Base-by-base conservation (phyloP, 2,797 vertebrate genomes). In the Sebastolobus altivelis region DNA sequence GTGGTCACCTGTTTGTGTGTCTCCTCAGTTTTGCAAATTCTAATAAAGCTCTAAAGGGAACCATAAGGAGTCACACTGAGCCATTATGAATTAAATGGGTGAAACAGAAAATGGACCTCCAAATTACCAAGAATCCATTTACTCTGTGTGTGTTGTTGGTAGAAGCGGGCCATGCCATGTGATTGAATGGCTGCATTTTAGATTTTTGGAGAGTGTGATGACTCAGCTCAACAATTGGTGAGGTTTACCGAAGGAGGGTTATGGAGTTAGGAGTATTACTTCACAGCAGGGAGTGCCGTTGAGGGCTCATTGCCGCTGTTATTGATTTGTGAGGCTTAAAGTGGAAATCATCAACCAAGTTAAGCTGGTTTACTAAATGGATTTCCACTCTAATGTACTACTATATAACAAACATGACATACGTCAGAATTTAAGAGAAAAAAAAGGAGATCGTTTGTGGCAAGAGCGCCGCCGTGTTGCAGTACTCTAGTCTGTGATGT, bases 91-190 rank as follows among this genome's bases (percentile, higher is more conserved):
- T 59, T 35, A 72, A 84, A 78, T 65, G 75, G 88, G 72, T 38
- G 33, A 33, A 84, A 71, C 81, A 74, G 43, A 77, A 77, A 89
- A 83, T 70, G 43, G 81, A 25, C 35, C 69, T 65, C 13, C 49
- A 66, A 82, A 89, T 83, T 11, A 87, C 68, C 4, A 66, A 49
- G 63, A 84, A 79, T 86, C 83, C 68, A 79, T 85, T 85, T 71
- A 27, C 38, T 25, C 29, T 43, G 66, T 11, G 7, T 31, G 67
- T 79, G 71, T 72, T 56, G 13, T 43, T 76, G 71, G 13, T 37
- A 16, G 49, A 56, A 40, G 52, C 4, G 2, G 25, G 75, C 58
- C 49, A 0, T 3, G 37, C 25, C 18, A 2, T 22, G 18, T 81
- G 69, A 79, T 62, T 54, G 11, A 74, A 77, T 68, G 29, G 33